These are phyloP conservation scores for Lymantria monacha DNA, from an alignment of 2,888 invertebrate species.

Conservation along the genomic window DNA sequence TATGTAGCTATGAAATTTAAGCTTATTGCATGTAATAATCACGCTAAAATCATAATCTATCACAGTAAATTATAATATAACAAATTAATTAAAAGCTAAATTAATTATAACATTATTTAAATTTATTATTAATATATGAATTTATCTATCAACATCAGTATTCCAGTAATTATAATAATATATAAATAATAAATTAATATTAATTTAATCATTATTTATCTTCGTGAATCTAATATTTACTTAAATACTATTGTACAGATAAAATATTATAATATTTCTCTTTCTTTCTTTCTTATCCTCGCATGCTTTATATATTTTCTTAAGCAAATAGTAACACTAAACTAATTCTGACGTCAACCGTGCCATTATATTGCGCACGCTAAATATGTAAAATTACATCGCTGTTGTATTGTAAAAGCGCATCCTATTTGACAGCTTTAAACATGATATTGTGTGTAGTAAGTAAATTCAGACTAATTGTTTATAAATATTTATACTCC, in stretches of 20 bases:
- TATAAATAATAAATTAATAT: no score
- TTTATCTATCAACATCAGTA: no score
- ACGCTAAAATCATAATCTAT: no score
- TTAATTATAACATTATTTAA: no score
- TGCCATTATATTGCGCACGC: slow-evolving; percentile 7
- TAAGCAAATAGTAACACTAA: slow-evolving; percentile 37
- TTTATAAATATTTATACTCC: background rate
- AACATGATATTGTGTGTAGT: slow-evolving; percentile 45
- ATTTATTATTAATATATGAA: no score
- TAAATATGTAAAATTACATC: background rate
- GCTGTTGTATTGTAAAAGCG: slow-evolving; percentile 33
- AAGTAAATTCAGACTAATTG: slow-evolving; percentile 7
- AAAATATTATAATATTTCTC: background rate
- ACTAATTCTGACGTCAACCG: slow-evolving; percentile 20
- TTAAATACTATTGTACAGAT: background rate
- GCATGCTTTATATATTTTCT: slow-evolving; percentile 39
- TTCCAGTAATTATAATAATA: no score
- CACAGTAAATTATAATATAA: no score
- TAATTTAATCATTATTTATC: no score
- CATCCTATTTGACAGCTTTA: slow-evolving; percentile 44
- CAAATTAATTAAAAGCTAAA: no score
- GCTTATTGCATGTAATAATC: no score
- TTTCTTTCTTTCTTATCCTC: slow-evolving; percentile 29
- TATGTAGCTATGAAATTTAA: no score
- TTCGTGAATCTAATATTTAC: no score